These are phyloP conservation scores for Parochlus steinenii DNA, from an alignment of 2,888 invertebrate species.

Conservation along the genomic window DNA sequence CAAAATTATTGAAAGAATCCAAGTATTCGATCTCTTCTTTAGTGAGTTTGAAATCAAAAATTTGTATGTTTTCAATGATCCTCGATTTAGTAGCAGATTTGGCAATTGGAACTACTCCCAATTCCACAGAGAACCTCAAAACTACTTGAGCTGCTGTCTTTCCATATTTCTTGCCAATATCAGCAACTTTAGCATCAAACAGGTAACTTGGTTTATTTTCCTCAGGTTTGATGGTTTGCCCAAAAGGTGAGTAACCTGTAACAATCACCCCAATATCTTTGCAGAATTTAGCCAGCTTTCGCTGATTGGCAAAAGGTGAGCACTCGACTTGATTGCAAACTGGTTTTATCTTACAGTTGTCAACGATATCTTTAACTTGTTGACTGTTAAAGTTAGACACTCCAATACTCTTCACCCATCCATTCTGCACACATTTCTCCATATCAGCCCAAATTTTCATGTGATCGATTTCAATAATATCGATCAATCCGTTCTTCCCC, in stretches of 20 bases:
- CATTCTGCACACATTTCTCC: slow-evolving; percentile 29
- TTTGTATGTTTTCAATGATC: slow-evolving; percentile 35
- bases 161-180: slow-evolving; percentile 39
- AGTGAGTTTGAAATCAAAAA: slow-evolving; percentile 39
- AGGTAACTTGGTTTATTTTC: slow-evolving; percentile 32
- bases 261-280: slow-evolving; percentile 42
- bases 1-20: slow-evolving; percentile 32
- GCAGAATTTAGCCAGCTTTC: slow-evolving; percentile 46
- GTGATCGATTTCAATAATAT: slow-evolving; percentile 54
- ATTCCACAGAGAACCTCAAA: slow-evolving; percentile 41
- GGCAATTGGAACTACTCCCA: slow-evolving; percentile 37
- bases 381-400: slow-evolving; percentile 62
- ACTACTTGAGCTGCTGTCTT: slow-evolving; percentile 45
- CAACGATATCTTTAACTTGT: slow-evolving; percentile 48
- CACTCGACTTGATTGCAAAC: slow-evolving; percentile 32
- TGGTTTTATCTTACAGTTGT: slow-evolving; percentile 39
- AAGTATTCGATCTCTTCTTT: slow-evolving; percentile 33
- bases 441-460: slow-evolving; percentile 61
- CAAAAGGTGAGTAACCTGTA: slow-evolving; percentile 57
- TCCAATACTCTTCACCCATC: slow-evolving; percentile 54
- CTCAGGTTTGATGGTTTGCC: slow-evolving; percentile 39
- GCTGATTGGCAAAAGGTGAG: slow-evolving; percentile 26
- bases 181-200: slow-evolving; percentile 28
- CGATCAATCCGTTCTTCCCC: slow-evolving; percentile 23
- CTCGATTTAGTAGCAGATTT: slow-evolving; percentile 36